Percentiles rank a stretch among this genome's conserved stretches.
These are phyloP conservation scores for Ptychodera flava DNA, from an alignment of 35 echinoderm and acorn worm genomes.

Conservation along the genomic window DNA sequence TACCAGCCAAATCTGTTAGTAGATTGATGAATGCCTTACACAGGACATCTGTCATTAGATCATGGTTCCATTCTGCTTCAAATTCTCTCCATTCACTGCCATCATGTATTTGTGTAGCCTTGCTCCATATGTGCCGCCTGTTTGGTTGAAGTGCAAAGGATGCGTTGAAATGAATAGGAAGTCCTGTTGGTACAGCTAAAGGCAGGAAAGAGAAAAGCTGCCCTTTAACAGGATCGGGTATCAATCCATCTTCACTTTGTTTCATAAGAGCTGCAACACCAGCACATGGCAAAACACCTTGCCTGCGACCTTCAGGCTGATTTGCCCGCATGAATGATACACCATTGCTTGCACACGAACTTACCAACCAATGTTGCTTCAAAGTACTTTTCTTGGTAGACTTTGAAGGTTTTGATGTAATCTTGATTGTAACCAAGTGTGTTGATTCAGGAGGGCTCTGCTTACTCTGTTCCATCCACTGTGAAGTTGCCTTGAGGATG, in stretches of 20 bases:
- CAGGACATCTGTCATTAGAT: slow-evolving; percentile 32
- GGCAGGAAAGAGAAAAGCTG: background rate
- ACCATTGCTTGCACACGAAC: background rate
- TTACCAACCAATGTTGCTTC: background rate
- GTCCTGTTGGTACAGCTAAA: slow-evolving; percentile 17
- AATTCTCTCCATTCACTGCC: slow-evolving; percentile 2
- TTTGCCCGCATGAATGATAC: background rate
- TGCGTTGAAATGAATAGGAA: slow-evolving; percentile 52
- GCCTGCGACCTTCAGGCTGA: background rate
- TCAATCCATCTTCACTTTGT: background rate
- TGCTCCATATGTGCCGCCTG: slow-evolving; percentile 33
- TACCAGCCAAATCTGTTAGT: slow-evolving; percentile 10
- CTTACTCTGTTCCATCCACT: background rate
- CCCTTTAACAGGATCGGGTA: background rate
- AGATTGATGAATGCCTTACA: slow-evolving; percentile 39
- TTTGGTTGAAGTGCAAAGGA: slow-evolving; percentile 39
- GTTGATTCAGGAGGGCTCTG: background rate
- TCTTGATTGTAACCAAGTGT: background rate
- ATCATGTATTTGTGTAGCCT: background rate
- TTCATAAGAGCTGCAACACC: background rate
- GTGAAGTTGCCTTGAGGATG: background rate
- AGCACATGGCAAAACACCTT: background rate
- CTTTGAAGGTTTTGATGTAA: background rate
- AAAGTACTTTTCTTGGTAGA: background rate
- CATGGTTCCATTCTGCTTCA: slow-evolving; percentile 30